Conservation (phyloP, 2,797 vertebrate species). For the Pteronotus mesoamericanus region DNA sequence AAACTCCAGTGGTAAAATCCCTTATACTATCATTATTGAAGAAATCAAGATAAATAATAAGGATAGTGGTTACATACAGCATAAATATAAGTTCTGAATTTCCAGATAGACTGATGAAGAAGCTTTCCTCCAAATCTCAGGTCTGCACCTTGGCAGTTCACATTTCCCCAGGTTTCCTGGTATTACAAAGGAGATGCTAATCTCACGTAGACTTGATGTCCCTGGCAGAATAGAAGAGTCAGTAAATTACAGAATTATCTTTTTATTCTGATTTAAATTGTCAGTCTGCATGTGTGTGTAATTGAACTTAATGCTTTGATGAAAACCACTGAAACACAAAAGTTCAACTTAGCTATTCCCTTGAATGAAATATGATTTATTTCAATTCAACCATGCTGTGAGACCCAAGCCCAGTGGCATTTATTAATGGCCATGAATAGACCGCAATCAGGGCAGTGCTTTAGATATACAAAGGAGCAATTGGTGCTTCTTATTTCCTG, state of each 20-base stretch:
- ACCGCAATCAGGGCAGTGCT: background rate
- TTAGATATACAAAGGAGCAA: background rate
- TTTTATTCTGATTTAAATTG: conserved; percentile 51
- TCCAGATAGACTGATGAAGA: background rate
- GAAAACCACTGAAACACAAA: conserved; percentile 40
- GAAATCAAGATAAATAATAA: background rate
- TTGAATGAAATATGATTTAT: conserved; percentile 50
- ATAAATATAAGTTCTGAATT: background rate
- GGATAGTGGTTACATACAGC: background rate
- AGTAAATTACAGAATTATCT: conserved; percentile 40
- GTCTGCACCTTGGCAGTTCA: background rate
- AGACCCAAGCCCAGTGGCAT: conserved; percentile 8
- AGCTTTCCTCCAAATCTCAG: background rate
- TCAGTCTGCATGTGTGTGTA: conserved; percentile 36
- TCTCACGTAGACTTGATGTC: background rate
- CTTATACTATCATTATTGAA: conserved; percentile 6
- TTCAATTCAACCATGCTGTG: conserved; percentile 40
- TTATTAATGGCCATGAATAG: conserved; percentile 20
- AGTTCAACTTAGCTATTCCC: conserved; percentile 3
- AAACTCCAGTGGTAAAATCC: background rate
- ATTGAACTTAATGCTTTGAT: conserved; percentile 54
- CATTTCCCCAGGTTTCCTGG: background rate
- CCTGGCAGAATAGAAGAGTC: conserved; percentile 11
- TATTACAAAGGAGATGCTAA: background rate
- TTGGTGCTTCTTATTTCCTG: background rate